Evolutionary conservation across 1,140 invertebrate genomes (phyloP), one percentile per base, ranked within the genome.

Genomic region (Drosophila orosa): DNA sequence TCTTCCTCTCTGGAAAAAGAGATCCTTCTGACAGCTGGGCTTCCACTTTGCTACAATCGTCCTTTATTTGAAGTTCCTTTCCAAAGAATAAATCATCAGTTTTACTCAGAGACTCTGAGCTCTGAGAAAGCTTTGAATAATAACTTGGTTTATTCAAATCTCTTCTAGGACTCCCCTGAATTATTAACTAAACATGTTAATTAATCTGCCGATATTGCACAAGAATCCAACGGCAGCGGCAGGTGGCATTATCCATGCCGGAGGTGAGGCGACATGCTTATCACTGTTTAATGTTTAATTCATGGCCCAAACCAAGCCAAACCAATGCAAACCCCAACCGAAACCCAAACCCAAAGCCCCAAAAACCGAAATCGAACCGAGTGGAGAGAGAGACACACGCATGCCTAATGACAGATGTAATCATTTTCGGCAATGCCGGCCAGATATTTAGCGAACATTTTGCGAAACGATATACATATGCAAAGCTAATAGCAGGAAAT

Each of bases 231-330:
- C 12, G 37, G 15, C 22, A 50, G 44, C 19, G 6, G 5, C 60
- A 40, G 61, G 39, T 65, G 56, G 56, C 39, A 35, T 61, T 62
- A 8, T 33, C 27, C 13, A 5, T 10, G 39, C 17, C 66, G 48
- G 39, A 66, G 61, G 19, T 66, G 47, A 47, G 67, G 63, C 67
- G 67, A 71, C 33, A 71, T 57, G 67, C 67, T 71, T 71, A 71
- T 71, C 67, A 58, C 27, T 44, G 33, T 45, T 68, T 68, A 33
- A 71, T 71, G 68, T 71, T 71, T 71, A 71, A 71, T 71, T 71
- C 65, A 71, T 71, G 68, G 65, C 65, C 50, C 47, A 17, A 48
- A 29, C 25, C 50, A 33, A 54, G 8, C 15, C n/a, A 17, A 24
- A 9, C 25, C 6, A 25, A 22, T 7, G 39, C 6, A 4, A 24